Percentiles rank a stretch among this genome's conserved stretches.
These are phyloP conservation scores for Calcarius lapponicus DNA, from an alignment of 2,797 vertebrate species.

Conservation along the genomic window DNA sequence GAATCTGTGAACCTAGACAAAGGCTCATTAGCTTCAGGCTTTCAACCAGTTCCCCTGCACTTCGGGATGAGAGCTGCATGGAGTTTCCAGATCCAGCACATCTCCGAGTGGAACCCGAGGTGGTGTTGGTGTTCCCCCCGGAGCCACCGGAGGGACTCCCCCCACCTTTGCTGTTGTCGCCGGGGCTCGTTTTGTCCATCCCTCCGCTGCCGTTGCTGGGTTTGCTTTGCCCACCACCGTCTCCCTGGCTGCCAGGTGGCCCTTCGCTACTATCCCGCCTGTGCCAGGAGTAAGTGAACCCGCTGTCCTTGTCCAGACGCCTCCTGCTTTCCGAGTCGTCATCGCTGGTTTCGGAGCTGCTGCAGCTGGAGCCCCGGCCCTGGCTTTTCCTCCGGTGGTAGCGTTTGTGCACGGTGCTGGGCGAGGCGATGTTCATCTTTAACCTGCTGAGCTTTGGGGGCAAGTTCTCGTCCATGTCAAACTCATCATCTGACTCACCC, in stretches of 20 bases:
- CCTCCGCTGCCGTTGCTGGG: constrained; percentile 84
- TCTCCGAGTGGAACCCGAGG: constrained; percentile 78
- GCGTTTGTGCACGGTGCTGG: constrained; percentile 89
- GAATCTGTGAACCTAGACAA: constrained; percentile 90
- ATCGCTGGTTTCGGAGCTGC: constrained; percentile 96
- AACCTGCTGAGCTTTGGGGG: constrained; percentile 95
- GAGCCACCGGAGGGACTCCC: constrained; percentile 83
- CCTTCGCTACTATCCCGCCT: constrained; percentile 94
- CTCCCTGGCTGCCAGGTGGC: constrained; percentile 90
- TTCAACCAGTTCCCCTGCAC: constrained; percentile 88
- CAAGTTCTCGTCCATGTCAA: constrained; percentile 92
- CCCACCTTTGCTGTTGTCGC: constrained; percentile 81
- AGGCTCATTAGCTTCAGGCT: constrained; percentile 94
- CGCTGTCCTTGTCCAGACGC: constrained; percentile 90
- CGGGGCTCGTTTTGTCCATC: constrained; percentile 85
- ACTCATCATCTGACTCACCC: constrained; percentile 95
- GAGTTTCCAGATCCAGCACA: constrained; percentile 70
- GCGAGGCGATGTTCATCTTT: constrained; percentile 94
- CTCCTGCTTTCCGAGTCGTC: constrained; percentile 95
- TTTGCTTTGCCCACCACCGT: constrained; percentile 86
- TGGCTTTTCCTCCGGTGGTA: constrained; percentile 95
- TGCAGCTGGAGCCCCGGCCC: constrained; percentile 94
- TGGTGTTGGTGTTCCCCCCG: constrained; percentile 74
- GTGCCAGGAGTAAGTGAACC: constrained; percentile 90
- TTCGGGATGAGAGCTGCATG: constrained; percentile 73